Percentiles rank a stretch among this genome's conserved stretches.
Evolutionary conservation across 2,113 vertebrate genomes (phyloP).

Genomic region (Toxostoma redivivum): DNA sequence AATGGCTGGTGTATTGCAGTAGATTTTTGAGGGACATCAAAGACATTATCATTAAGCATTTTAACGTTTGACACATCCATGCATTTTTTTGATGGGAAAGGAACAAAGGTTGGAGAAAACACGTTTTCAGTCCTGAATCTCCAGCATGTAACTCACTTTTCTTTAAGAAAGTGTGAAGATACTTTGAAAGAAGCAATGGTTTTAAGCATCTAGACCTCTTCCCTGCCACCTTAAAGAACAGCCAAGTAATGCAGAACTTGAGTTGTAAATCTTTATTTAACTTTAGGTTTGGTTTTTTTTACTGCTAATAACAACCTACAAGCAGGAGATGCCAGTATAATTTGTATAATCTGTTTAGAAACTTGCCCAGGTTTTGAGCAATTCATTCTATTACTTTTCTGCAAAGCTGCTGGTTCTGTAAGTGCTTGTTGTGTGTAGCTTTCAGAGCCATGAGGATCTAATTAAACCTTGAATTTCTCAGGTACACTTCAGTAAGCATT

Average conservation of each 20-base stretch:
- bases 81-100: background rate
- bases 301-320: background rate
- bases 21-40: background rate
- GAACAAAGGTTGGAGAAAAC: background rate
- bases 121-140: background rate
- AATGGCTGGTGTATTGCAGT: background rate
- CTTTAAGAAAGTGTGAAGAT: background rate
- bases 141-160: background rate
- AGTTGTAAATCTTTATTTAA: background rate
- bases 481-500: background rate
- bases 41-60: background rate
- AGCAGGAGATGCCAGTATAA: background rate
- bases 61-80: fast-evolving
- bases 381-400: background rate
- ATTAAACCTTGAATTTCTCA: background rate
- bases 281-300: background rate
- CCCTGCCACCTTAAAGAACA: background rate
- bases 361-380: background rate
- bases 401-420: background rate
- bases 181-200: background rate
- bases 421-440: background rate
- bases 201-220: background rate
- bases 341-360: background rate
- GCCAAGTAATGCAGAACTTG: background rate
- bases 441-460: background rate